Evolutionary conservation across 2,113 vertebrate genomes (phyloP).

Genomic region (Muntiacus muntjak): DNA sequence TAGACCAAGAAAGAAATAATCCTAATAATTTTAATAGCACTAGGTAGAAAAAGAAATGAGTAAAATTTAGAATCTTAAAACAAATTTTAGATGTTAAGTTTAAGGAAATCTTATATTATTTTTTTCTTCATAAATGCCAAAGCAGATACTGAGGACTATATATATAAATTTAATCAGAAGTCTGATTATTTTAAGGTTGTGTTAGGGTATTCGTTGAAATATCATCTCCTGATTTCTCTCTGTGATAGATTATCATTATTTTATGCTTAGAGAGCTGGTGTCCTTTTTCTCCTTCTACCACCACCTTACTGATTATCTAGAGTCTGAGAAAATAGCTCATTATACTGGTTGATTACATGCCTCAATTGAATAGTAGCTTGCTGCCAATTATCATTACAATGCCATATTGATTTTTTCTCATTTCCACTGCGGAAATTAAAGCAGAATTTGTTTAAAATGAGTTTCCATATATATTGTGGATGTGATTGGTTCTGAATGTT

Average conservation of each 20-base stretch:
- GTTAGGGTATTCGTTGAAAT: neutral
- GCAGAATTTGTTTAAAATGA: slow-evolving; percentile 50
- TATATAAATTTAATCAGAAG: slow-evolving; percentile 23
- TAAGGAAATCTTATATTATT: neutral
- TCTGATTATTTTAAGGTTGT: neutral
- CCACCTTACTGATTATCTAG: slow-evolving; percentile 34
- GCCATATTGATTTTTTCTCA: slow-evolving; percentile 82
- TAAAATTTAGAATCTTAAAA: slow-evolving; percentile 26
- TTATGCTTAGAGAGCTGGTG: neutral
- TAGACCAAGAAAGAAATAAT: neutral
- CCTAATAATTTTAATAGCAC: neutral
- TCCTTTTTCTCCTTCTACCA: slow-evolving; percentile 12
- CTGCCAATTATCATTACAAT: slow-evolving; percentile 83
- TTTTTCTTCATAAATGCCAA: slow-evolving; percentile 32
- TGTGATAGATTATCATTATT: slow-evolving; percentile 18
- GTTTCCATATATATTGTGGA: neutral
- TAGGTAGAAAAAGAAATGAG: neutral
- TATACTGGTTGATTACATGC: slow-evolving; percentile 82
- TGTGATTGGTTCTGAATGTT: slow-evolving; percentile 40
- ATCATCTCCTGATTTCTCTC: slow-evolving; percentile 19
- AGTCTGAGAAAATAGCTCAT: slow-evolving; percentile 76
- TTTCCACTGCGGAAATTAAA: slow-evolving; percentile 55
- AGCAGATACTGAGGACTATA: neutral
- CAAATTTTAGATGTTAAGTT: neutral
- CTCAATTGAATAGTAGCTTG: slow-evolving; percentile 80